phyloP scores from a whole-genome alignment of 2,113 vertebrate species.

The Struthidea cinerea region DNA sequence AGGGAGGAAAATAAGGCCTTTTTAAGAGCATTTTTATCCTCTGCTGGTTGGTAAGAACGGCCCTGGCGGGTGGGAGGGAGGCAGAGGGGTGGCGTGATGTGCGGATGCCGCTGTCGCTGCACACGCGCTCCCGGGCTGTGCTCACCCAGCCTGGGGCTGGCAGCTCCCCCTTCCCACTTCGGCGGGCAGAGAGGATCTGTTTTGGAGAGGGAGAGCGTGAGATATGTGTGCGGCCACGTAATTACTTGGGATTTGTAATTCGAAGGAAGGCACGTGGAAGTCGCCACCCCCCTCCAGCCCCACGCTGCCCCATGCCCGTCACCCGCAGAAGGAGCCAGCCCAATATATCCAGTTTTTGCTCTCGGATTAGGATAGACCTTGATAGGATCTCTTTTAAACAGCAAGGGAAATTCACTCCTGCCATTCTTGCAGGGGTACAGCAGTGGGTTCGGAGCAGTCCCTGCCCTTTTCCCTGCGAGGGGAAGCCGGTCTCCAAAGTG shows the following conservation, averaged over 20 bases:
- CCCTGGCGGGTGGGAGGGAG: not conserved
- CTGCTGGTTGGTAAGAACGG: not conserved
- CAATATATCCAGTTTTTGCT: not conserved
- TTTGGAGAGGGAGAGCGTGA: not conserved
- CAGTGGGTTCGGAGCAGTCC: not conserved
- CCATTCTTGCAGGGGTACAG: not conserved
- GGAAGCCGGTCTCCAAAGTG: not conserved
- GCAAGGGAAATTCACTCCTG: not conserved
- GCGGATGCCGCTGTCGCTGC: not conserved
- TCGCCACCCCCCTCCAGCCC: not conserved
- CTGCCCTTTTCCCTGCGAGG: not conserved
- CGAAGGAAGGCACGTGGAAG: not conserved
- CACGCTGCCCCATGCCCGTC: accelerated
- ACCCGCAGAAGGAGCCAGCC: not conserved
- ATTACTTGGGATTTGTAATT: not conserved
- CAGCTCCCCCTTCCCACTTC: not conserved
- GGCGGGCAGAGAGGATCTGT: not conserved
- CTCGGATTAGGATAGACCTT: not conserved
- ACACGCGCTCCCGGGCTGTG: not conserved
- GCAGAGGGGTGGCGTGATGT: not conserved
- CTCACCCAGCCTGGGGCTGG: not conserved
- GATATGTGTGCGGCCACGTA: accelerated
- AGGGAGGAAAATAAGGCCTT: not conserved
- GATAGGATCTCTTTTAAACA: not conserved
- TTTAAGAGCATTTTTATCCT: not conserved